Conservation (phyloP, 2,888 invertebrate genomes). For the Thecocarcelia acutangulata region DNA sequence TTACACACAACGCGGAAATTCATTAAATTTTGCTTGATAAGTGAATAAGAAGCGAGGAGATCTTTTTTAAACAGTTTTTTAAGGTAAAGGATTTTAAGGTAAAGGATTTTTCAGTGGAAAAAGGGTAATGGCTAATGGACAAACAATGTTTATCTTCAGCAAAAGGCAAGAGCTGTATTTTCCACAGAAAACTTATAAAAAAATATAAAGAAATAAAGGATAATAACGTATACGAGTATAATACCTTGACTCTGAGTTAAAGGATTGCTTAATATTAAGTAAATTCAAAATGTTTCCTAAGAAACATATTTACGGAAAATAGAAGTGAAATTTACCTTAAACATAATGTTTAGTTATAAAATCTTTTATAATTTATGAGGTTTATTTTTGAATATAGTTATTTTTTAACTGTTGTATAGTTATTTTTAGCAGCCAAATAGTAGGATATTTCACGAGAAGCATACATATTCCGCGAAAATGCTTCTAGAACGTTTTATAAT, state of each 20-base stretch:
- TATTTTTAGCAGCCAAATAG: no score
- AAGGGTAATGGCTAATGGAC: slow-evolving; percentile 52
- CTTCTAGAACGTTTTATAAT: no score
- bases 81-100: slow-evolving; percentile 52
- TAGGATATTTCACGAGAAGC: no score
- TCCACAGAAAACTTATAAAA: slow-evolving; percentile 5
- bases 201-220: not conserved
- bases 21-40: slow-evolving; percentile 51
- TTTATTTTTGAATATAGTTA: no score
- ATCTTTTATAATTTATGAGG: no score
- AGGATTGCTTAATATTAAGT: slow-evolving; percentile 64
- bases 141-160: not conserved
- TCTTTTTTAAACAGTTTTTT: slow-evolving; percentile 29
- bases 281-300: slow-evolving; percentile 33
- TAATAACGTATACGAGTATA: slow-evolving; percentile 12
- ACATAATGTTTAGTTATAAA: no score
- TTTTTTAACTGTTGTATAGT: no score
- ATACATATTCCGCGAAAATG: no score
- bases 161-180: slow-evolving; percentile 32
- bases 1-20: slow-evolving; percentile 28
- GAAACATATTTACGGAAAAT: not conserved
- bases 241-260: slow-evolving; percentile 29
- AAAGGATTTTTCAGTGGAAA: slow-evolving; percentile 59
- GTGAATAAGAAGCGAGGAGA: not conserved
- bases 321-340: no score